These are phyloP conservation scores for Melanotaenia nigrans DNA, from an alignment of 2,797 vertebrate genomes.

Conservation along the genomic window DNA sequence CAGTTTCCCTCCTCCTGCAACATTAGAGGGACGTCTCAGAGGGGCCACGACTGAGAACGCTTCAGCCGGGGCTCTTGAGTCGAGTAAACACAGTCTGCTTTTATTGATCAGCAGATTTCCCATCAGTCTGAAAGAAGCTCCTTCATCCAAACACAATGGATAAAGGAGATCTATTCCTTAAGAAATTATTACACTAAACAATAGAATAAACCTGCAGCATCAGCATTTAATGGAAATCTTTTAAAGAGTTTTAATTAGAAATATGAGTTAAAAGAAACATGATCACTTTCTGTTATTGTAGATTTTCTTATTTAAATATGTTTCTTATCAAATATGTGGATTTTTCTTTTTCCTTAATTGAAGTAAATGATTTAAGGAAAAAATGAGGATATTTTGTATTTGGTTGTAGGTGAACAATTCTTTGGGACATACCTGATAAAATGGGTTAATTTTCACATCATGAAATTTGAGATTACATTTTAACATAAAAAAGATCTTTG, in stretches of 20 bases:
- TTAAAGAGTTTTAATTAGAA: neutral
- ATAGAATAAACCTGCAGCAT: neutral
- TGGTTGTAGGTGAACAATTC: neutral
- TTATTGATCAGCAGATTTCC: slow-evolving; percentile 54
- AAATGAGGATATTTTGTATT: neutral
- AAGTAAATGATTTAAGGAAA: neutral
- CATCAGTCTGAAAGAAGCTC: slow-evolving; percentile 32
- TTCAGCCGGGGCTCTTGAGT: slow-evolving; percentile 43
- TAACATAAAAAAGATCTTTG: neutral
- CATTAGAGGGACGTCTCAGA: slow-evolving; percentile 60
- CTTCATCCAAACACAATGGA: slow-evolving; percentile 18
- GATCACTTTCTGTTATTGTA: no score
- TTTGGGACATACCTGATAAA: neutral
- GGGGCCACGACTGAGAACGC: slow-evolving; percentile 48
- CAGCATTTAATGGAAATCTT: neutral
- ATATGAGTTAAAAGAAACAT: no score
- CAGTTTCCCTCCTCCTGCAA: slow-evolving; percentile 65
- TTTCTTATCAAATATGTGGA: neutral
- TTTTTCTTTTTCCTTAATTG: neutral
- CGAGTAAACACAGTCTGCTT: slow-evolving; percentile 64
- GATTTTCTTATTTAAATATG: neutral
- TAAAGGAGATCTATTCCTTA: neutral
- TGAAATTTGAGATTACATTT: neutral
- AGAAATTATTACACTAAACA: neutral
- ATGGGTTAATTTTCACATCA: neutral